Conservation (phyloP, 2,113 vertebrate genomes). For the Bambusicola thoracicus region DNA sequence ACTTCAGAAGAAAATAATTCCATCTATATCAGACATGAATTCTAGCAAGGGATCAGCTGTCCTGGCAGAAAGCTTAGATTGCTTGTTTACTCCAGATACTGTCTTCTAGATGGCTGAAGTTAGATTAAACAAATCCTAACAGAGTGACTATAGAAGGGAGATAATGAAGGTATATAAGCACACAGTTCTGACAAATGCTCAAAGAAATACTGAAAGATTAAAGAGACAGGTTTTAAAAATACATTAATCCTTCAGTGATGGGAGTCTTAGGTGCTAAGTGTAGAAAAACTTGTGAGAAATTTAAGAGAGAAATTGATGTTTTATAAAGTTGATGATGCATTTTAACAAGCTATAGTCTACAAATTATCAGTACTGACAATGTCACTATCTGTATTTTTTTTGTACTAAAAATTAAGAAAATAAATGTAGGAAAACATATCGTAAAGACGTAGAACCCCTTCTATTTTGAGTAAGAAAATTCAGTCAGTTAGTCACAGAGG, state of each 20-base stretch:
- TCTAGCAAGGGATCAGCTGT: conserved; percentile 41
- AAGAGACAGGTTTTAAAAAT: conserved; percentile 66
- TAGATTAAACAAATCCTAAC: conserved; percentile 26
- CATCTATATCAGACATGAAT: neutral
- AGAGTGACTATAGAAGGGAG: conserved; percentile 6
- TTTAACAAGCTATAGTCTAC: conserved; percentile 29
- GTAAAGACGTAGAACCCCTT: neutral
- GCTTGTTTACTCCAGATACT: conserved; percentile 15
- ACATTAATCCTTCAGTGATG: conserved; percentile 54
- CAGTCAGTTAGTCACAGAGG: neutral
- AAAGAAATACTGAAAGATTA: conserved; percentile 63
- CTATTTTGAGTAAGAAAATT: neutral
- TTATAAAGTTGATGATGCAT: conserved; percentile 11
- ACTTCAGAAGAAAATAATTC: conserved; percentile 53
- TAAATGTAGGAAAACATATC: neutral
- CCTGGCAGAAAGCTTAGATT: conserved; percentile 45
- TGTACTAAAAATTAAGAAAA: neutral
- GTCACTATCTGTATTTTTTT: neutral
- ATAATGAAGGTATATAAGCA: conserved; percentile 56
- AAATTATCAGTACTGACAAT: neutral
- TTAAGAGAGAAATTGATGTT: conserved; percentile 1
- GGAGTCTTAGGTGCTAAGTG: neutral
- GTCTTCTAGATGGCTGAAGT: conserved; percentile 21
- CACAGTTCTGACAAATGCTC: conserved; percentile 60
- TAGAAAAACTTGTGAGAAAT: conserved; percentile 17